Conservation (phyloP, 2,113 vertebrate genomes). For the Eptesicus fuscus region DNA sequence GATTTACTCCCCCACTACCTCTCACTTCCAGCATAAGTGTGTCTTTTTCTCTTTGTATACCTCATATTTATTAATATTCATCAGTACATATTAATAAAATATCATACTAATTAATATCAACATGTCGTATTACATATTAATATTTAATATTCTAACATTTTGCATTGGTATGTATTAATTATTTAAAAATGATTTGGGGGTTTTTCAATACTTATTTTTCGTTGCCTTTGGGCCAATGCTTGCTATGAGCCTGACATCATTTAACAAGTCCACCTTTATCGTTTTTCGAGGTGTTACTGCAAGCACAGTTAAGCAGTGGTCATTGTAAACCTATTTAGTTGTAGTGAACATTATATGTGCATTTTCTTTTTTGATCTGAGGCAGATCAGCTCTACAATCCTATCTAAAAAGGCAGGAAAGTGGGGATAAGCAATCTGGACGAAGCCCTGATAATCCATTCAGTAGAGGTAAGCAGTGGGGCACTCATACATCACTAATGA, state of each 20-base stretch:
- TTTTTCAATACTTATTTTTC: not conserved
- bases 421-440: constrained; percentile 65
- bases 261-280: not conserved
- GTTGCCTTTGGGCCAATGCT: not conserved
- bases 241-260: not conserved
- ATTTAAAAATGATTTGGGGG: not conserved
- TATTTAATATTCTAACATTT: not conserved
- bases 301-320: not conserved
- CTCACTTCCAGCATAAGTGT: not conserved
- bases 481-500: fast-evolving
- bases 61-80: not conserved
- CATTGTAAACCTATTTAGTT: not conserved
- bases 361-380: constrained; percentile 51
- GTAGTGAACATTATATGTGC: not conserved
- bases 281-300: not conserved
- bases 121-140: not conserved
- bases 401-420: constrained; percentile 90
- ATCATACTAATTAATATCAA: not conserved
- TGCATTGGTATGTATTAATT: not conserved
- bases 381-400: constrained; percentile 93
- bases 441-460: constrained; percentile 84
- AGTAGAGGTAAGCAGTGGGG: constrained; percentile 83
- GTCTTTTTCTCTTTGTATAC: not conserved
- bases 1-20: not conserved
- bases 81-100: no score